Evolutionary conservation across 2,797 vertebrate species (phyloP).

Genomic region (Lerista edwardsae): DNA sequence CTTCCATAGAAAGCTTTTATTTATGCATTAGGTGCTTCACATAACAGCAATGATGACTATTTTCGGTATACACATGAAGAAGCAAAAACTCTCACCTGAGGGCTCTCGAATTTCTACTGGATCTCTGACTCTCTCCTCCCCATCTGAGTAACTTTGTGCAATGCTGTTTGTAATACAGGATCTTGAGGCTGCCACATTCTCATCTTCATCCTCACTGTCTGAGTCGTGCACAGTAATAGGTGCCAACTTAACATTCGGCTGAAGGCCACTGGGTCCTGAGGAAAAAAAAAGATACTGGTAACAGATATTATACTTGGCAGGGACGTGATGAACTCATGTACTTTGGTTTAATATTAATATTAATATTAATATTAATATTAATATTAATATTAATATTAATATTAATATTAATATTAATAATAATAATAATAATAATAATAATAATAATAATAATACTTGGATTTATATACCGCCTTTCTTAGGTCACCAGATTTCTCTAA

Average conservation of each 20-base stretch:
- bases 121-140: constrained; percentile 78
- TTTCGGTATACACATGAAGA: background rate
- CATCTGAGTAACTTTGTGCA: constrained; percentile 77
- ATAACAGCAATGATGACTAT: background rate
- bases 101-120: constrained; percentile 68
- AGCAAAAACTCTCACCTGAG: constrained; percentile 70
- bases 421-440: no score
- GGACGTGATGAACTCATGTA: background rate
- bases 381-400: no score
- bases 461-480: no score
- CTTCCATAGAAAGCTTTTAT: background rate
- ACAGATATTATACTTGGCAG: constrained; percentile 7
- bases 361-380: no score
- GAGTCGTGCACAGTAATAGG: constrained; percentile 91
- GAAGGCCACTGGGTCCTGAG: constrained; percentile 93
- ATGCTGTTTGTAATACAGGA: constrained; percentile 75
- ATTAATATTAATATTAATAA: no score
- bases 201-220: constrained; percentile 95
- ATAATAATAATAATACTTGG: no score
- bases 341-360: no score
- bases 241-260: constrained; percentile 80
- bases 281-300: constrained; percentile 27
- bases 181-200: constrained; percentile 74
- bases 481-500: no score
- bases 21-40: background rate